Base-by-base conservation (phyloP, 2,113 vertebrate genomes). In the Tapirus terrestris region DNA sequence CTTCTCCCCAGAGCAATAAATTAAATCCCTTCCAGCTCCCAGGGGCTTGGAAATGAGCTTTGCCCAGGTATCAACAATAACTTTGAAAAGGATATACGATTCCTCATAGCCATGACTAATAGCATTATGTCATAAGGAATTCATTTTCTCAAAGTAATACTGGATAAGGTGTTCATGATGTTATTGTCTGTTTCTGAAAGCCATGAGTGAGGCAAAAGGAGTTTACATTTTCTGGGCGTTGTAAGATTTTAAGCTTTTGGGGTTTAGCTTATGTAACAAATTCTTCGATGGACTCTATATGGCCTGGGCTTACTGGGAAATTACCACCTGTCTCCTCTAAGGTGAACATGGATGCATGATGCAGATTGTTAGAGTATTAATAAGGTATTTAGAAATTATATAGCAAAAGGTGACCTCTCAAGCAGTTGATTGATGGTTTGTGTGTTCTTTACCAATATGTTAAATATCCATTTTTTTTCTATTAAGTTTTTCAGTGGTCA, bases 1-100 rank as follows among this genome's bases (percentile, higher is more conserved):
- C 81, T 96, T 92, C 94, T 97, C 92, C 84, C 87, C 61, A 82
- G 79, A 96, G 96, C 7, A 1, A 92, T 95, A 94, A 83, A 96
- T 98, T 97, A 97, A 97, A 96, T 97, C 96, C 84, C 87, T 90
- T 85, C 87, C 58, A 75, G 53, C 76, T 91, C n/a, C 72, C 21
- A 3, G 73, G 53, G 61, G 13, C 43, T 58, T 23, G 9, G 56
- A 21, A 43, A 39, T 45, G 76, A 93, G 58, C 82, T 96, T 96
- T 96, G 81, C 93, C 93, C 79, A 96, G 95, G 94, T 97, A 84
- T 75, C 85, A 89, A 58, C 89, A 97, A 89, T 93, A 96, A 91
- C 96, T 96, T 97, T 94, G 86, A 88, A 97, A 92, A 84, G 65
- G 87, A 93, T 43, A 45, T 33, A 20, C 10, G 29, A 67, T 96